These are phyloP conservation scores for Entosphenus tridentatus DNA, from an alignment of 2,113 vertebrate genomes.

Conservation along the genomic window DNA sequence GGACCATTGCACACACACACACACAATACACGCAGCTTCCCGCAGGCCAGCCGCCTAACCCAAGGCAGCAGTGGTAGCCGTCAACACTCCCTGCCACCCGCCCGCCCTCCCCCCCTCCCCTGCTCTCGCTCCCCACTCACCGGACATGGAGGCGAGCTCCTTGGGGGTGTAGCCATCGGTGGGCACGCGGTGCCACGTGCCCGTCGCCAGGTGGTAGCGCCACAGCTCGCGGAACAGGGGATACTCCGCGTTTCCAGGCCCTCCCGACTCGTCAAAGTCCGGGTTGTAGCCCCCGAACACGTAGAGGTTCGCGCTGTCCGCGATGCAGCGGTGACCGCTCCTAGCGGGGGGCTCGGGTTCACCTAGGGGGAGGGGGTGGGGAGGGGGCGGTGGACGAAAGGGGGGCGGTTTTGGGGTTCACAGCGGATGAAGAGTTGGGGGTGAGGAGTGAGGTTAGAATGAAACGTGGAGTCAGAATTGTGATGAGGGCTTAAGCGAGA, in stretches of 20 bases:
- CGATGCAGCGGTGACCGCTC: conserved; percentile 86
- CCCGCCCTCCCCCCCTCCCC: neutral
- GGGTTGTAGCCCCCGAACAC: conserved; percentile 95
- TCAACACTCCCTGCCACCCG: too few species aligned
- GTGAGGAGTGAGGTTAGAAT: too few species aligned
- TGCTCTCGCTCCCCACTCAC: conserved; percentile 23
- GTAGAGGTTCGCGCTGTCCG: conserved; percentile 67
- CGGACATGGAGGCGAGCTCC: conserved; percentile 91
- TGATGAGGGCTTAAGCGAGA: too few species aligned
- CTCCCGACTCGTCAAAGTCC: conserved; percentile 74
- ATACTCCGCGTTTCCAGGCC: conserved; percentile 74
- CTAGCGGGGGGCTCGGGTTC: conserved; percentile 51
- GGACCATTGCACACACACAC: too few species aligned
- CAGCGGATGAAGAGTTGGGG: too few species aligned
- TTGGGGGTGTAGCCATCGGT: conserved; percentile 92
- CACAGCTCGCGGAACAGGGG: conserved; percentile 89
- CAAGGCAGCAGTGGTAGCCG: too few species aligned
- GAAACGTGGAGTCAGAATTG: too few species aligned
- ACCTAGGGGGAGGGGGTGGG: conserved; percentile 23
- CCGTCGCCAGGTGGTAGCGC: conserved; percentile 81
- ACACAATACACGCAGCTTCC: too few species aligned
- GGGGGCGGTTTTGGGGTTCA: neutral
- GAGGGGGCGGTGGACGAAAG: conserved; percentile 3
- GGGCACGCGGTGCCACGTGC: conserved; percentile 76
- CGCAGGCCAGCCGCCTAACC: too few species aligned